phyloP scores from a whole-genome alignment of 2,797 vertebrate genomes.

The Brotula barbata region DNA sequence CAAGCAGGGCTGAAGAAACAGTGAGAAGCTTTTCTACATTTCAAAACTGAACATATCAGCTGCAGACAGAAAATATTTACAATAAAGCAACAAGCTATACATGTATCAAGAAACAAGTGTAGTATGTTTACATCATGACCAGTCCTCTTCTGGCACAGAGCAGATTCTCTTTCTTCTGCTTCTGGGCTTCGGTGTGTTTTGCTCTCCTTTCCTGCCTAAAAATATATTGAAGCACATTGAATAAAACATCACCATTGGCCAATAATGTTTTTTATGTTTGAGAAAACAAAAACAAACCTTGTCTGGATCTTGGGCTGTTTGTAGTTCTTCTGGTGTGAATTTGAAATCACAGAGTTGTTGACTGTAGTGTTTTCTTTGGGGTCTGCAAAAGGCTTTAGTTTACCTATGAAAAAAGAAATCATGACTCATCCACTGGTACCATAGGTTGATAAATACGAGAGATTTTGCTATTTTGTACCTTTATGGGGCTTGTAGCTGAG shows the following conservation, averaged over 20 bases:
- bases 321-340: slow-evolving; percentile 81
- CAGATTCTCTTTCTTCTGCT: slow-evolving; percentile 85
- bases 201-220: slow-evolving; percentile 81
- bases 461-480: slow-evolving; percentile 73
- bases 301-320: slow-evolving; percentile 86
- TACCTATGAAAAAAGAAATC: slow-evolving; percentile 75
- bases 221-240: not conserved
- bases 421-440: no score
- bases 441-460: rapidly evolving
- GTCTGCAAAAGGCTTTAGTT: slow-evolving; percentile 86
- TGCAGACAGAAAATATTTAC: slow-evolving; percentile 56
- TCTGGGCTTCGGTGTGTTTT: slow-evolving; percentile 76
- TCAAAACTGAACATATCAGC: not conserved
- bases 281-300: slow-evolving; percentile 75
- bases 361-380: slow-evolving; percentile 76
- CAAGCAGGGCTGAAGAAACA: not conserved
- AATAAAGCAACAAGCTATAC: slow-evolving; percentile 16
- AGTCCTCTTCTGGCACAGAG: slow-evolving; percentile 85
- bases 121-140: slow-evolving; percentile 56
- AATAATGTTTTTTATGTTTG: not conserved
- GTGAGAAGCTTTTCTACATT: not conserved
- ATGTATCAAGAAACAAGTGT: slow-evolving; percentile 1
- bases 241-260: not conserved
- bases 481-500: slow-evolving; percentile 90
- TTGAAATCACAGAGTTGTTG: slow-evolving; percentile 62